These are phyloP conservation scores for Luperina testacea DNA, from an alignment of 2,888 invertebrate genomes.

Conservation along the genomic window DNA sequence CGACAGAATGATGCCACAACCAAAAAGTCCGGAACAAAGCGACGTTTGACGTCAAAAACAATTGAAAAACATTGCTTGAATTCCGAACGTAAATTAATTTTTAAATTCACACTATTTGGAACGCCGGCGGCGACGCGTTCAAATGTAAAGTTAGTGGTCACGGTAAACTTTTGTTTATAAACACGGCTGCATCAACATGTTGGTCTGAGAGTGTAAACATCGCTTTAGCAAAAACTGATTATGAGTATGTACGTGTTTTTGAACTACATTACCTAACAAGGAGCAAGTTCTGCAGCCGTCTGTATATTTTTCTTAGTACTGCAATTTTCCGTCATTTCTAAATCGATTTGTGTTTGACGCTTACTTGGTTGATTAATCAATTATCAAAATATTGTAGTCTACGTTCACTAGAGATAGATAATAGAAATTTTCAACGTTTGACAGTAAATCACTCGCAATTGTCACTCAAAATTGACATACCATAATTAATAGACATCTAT, in stretches of 20 bases:
- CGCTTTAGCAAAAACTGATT: conserved; percentile 34
- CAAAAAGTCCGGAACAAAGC: conserved; percentile 9
- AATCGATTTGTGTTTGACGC: neutral
- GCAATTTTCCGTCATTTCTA: neutral
- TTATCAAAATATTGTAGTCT: neutral
- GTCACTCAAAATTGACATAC: neutral
- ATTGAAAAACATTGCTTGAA: conserved; percentile 50
- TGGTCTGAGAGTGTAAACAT: conserved; percentile 38
- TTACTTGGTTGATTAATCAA: neutral
- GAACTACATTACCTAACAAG: neutral
- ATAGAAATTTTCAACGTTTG: neutral
- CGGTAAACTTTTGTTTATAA: conserved; percentile 40
- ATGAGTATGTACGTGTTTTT: conserved; percentile 1
- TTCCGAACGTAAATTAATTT: conserved; percentile 57
- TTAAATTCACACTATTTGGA: conserved; percentile 43
- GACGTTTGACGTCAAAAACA: conserved; percentile 40
- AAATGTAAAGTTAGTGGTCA: conserved; percentile 28
- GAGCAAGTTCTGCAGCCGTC: neutral
- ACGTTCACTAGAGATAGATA: neutral
- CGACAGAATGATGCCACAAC: neutral
- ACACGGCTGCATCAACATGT: conserved; percentile 38
- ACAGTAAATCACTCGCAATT: neutral
- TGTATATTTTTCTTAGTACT: neutral
- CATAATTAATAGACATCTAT: neutral
- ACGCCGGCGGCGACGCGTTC: neutral